Evolutionary conservation across 2,113 vertebrate species (phyloP).

Genomic region (Ailurus styani): DNA sequence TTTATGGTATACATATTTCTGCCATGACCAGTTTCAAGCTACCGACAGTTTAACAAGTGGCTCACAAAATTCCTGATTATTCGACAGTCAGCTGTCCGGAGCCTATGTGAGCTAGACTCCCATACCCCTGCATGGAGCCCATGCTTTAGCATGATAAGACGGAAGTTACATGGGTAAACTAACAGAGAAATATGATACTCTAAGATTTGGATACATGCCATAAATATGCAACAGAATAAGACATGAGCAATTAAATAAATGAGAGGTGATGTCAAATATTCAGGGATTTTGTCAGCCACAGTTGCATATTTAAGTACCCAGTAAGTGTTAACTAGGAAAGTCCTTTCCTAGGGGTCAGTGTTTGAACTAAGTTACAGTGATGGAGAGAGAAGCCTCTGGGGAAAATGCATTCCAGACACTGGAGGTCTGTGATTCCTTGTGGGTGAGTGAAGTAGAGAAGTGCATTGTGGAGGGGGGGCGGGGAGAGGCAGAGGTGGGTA

Average conservation of each 20-base stretch:
- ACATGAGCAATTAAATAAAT: background rate
- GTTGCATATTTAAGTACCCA: fast-evolving
- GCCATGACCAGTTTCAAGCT: background rate
- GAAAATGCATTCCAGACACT: background rate
- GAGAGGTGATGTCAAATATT: background rate
- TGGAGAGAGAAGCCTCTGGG: background rate
- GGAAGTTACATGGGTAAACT: background rate
- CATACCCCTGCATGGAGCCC: no score
- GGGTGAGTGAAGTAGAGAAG: background rate
- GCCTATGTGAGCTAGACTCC: fast-evolving
- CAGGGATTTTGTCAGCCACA: background rate
- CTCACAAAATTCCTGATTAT: background rate
- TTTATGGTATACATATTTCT: background rate
- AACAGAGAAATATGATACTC: background rate
- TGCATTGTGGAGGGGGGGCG: no score
- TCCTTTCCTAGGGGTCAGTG: background rate
- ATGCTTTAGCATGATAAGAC: background rate
- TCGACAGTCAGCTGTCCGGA: background rate
- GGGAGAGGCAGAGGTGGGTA: background rate
- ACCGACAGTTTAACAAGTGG: background rate
- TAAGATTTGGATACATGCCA: background rate
- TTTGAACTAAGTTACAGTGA: background rate
- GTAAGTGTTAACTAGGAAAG: no score
- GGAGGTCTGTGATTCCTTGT: background rate
- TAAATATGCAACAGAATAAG: background rate